These are phyloP conservation scores for Drosophila barbarae DNA, from an alignment of 2,888 invertebrate species.

Conservation along the genomic window DNA sequence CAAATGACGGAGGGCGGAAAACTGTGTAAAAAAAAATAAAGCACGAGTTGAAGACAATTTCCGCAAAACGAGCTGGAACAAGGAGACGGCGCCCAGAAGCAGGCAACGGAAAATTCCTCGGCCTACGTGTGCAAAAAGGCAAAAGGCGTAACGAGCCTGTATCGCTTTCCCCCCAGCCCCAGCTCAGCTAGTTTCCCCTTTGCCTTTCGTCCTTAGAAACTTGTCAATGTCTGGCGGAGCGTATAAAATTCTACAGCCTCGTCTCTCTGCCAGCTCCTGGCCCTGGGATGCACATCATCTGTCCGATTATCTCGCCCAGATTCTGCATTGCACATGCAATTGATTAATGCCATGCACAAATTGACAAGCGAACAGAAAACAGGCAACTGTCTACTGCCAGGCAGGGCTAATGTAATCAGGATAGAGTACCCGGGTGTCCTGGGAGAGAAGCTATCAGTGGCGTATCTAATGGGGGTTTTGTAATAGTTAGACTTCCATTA, in stretches of 20 bases:
- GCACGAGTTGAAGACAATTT: conserved; percentile 58
- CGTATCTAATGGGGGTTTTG: not conserved
- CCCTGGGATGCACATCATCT: conserved; percentile 11
- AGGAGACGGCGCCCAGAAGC: conserved; percentile 24
- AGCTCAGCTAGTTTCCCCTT: not conserved
- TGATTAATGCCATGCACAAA: conserved; percentile 39
- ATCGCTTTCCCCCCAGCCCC: conserved; percentile 11
- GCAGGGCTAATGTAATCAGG: conserved; percentile 13
- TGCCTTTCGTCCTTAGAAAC: conserved; percentile 18
- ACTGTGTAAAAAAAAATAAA: conserved; percentile 17
- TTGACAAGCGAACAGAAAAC: conserved; percentile 33
- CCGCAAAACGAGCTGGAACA: conserved; percentile 32
- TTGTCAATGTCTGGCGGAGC: conserved; percentile 45
- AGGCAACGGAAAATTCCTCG: conserved; percentile 42
- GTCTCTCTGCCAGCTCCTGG: not conserved
- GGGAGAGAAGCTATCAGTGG: not conserved
- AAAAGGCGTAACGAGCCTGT: conserved; percentile 38
- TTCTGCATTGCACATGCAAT: conserved; percentile 31
- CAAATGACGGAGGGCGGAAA: conserved; percentile 30
- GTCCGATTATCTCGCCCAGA: conserved; percentile 36
- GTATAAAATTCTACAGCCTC: conserved; percentile 9
- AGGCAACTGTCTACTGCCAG: conserved; percentile 11
- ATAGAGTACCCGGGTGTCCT: not conserved
- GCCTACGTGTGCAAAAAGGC: conserved; percentile 18
- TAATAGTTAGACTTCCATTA: not conserved